Evolutionary conservation across 2,113 vertebrate genomes (phyloP), one percentile per base, ranked within the genome.

Genomic region (Oncorhynchus clarkii): DNA sequence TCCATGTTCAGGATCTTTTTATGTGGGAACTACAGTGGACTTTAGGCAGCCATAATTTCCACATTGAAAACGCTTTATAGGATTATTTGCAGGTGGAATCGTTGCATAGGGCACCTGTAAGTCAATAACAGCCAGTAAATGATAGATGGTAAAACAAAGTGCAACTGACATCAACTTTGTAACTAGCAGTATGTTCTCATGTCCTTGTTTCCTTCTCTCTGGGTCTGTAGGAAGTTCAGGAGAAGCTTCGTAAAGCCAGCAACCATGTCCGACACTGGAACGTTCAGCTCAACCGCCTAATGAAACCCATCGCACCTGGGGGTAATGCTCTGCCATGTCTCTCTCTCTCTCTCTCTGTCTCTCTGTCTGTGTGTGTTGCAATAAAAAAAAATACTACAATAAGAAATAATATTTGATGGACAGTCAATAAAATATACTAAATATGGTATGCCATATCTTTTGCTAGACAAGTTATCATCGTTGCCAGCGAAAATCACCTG

Each of bases 231-330:
- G 91, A 91, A 82, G 78, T 90, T 1, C 85, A 91, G 70, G 88
- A 89, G 86, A 92, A 84, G 82, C 86, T 92, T 70, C 85, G 87
- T 70, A 87, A 85, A 2, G 91, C 92, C 76, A 92, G 85, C 77
- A 86, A 85, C 79, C 80, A 88, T 4, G 90, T 93, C 0, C 90
- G 90, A n/a, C 94, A 93, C 69, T 95, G 94, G 94, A 94, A 92
- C 48, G 87, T 95, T 67, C 92, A 93, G 79, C 87, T 93, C 64
- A 95, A 89, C 81, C 86, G 92, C 20, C 87, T 94, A 65, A 93
- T 94, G 93, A 91, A 80, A 24, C 94, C 94, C 31, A 83, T 94
- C 67, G n/a, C 60, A 26, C 93, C 93, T 71, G 94, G 85, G 91
- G 94, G 93, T 94, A 70, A 64, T 5, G 57, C 14, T 22, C n/a